These are phyloP conservation scores for Gobius niger DNA, from an alignment of 2,113 vertebrate species.

Conservation along the genomic window DNA sequence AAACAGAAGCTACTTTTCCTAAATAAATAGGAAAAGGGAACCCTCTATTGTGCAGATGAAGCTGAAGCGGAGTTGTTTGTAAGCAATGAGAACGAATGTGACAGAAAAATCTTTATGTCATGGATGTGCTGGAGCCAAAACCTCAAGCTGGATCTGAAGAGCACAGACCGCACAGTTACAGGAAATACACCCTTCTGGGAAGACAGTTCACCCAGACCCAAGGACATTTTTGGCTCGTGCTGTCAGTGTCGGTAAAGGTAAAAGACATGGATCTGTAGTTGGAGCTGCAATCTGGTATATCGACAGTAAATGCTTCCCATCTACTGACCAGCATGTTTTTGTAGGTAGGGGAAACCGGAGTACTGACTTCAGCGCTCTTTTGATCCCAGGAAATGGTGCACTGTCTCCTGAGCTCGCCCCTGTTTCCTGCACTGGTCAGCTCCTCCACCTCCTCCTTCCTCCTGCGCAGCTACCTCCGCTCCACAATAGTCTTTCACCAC, in stretches of 20 bases:
- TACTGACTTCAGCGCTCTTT: too few relatives aligned
- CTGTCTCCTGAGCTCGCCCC: too few relatives aligned
- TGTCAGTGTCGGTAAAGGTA: neutral
- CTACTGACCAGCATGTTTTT: too few relatives aligned
- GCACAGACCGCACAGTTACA: conserved; percentile 34
- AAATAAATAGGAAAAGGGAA: neutral
- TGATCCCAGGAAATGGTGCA: too few relatives aligned
- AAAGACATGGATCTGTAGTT: neutral
- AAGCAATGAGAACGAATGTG: conserved; percentile 24
- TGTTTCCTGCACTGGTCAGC: too few relatives aligned
- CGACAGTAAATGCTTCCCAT: neutral
- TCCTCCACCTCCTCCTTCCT: too few relatives aligned
- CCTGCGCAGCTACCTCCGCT: too few relatives aligned
- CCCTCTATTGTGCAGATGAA: neutral
- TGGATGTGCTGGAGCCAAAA: conserved; percentile 15
- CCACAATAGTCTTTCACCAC: too few relatives aligned
- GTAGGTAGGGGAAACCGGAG: too few relatives aligned
- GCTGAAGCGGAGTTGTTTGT: neutral
- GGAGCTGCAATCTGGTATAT: neutral
- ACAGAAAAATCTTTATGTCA: conserved; percentile 3
- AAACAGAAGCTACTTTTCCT: conserved; percentile 26
- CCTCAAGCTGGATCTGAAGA: conserved; percentile 40
- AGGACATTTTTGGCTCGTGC: conserved; percentile 7
- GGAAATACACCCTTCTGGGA: conserved; percentile 43
- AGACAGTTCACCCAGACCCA: conserved; percentile 23